Percentiles rank a stretch among this genome's conserved stretches.
Conservation (phyloP, 2,888 invertebrate species). For the Dione juno region DNA sequence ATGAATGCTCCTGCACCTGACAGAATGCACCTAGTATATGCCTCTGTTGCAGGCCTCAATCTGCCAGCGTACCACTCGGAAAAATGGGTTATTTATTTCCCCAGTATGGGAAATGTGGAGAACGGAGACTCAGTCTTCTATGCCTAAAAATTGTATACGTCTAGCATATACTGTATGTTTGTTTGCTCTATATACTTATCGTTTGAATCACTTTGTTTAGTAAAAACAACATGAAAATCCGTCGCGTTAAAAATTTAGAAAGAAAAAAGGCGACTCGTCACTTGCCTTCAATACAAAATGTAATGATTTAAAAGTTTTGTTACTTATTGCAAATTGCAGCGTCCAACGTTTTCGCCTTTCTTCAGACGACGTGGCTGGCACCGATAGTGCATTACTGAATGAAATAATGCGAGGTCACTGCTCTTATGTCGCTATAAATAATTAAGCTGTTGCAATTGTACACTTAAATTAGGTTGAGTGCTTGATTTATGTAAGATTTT, state of each 20-base stretch:
- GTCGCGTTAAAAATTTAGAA: no score
- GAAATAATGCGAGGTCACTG: slow-evolving; percentile 44
- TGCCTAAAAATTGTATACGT: no score
- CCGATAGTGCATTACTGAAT: slow-evolving; percentile 31
- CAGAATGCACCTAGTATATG: slow-evolving; percentile 4
- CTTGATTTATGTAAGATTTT: not conserved
- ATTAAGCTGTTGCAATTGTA: slow-evolving; percentile 25
- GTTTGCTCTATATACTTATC: no score
- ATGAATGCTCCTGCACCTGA: not conserved
- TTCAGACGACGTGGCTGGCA: slow-evolving; percentile 24
- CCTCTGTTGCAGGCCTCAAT: not conserved
- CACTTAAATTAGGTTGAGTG: slow-evolving; percentile 23
- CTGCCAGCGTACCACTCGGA: no score
- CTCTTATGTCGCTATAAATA: slow-evolving; percentile 39
- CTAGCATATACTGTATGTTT: no score
- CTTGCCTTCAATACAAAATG: no score
- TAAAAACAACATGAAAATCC: no score
- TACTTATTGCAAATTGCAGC: not conserved
- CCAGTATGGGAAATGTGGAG: no score
- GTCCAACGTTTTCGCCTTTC: not conserved
- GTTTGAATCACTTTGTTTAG: no score
- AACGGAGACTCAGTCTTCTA: no score
- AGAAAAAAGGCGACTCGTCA: no score
- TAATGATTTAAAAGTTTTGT: not conserved
- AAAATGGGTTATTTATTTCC: no score